These are phyloP conservation scores for Phortica okadai DNA, from an alignment of 2,888 invertebrate species.

Conservation along the genomic window DNA sequence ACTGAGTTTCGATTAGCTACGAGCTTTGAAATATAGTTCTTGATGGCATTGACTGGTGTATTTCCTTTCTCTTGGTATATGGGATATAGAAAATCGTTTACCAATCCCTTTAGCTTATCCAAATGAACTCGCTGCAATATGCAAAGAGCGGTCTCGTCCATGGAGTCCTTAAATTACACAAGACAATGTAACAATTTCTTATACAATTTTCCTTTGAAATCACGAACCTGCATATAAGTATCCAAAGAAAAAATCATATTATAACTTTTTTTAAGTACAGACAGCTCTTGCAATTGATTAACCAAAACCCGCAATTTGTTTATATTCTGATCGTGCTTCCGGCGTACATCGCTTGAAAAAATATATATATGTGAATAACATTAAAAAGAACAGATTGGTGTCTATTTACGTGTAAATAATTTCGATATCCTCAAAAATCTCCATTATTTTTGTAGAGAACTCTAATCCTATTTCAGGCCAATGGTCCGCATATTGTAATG, in stretches of 20 bases:
- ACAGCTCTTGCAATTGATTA: conserved; percentile 71
- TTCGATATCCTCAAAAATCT: conserved; percentile 72
- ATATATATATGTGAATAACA: not conserved
- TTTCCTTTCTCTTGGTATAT: conserved; percentile 74
- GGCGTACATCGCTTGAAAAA: conserved; percentile 68
- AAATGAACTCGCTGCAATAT: conserved; percentile 74
- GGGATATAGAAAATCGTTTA: conserved; percentile 74
- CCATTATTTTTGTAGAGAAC: conserved; percentile 72
- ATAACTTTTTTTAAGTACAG: conserved; percentile 72
- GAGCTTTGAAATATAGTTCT: conserved; percentile 71
- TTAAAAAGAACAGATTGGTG: not conserved
- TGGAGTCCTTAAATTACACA: conserved; percentile 60
- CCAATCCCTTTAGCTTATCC: conserved; percentile 70
- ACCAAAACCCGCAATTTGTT: conserved; percentile 70
- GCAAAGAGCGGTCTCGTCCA: conserved; percentile 73
- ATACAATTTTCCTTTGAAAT: not conserved
- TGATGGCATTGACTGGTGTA: conserved; percentile 68
- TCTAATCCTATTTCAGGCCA: conserved; percentile 77
- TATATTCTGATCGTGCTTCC: conserved; percentile 73
- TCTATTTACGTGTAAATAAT: conserved; percentile 72
- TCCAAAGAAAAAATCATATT: conserved; percentile 74
- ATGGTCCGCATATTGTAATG: conserved; percentile 72
- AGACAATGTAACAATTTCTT: not conserved
- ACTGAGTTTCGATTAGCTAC: conserved; percentile 69
- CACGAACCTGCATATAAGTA: conserved; percentile 68